These are phyloP conservation scores for Pseudobourletiella spinata DNA, from an alignment of 1,140 invertebrate genomes.

Conservation along the genomic window DNA sequence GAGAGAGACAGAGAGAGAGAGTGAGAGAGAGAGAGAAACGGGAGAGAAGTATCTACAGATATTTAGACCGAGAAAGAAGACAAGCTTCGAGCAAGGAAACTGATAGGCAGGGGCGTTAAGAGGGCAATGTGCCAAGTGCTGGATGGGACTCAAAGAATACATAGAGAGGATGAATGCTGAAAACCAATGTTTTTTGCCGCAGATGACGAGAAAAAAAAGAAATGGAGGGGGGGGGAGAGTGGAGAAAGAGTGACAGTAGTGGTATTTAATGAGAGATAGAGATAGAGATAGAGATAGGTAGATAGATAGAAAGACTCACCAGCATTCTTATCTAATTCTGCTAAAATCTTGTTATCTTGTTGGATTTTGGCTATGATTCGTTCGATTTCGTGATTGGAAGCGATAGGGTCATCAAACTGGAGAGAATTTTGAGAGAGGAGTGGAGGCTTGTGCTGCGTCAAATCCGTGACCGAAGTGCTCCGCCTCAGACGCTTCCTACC, in stretches of 20 bases:
- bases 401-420: constrained; percentile 34
- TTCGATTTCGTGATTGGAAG: constrained; percentile 61
- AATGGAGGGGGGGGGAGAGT: constrained; percentile 1
- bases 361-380: constrained; percentile 90
- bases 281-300: no score
- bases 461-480: constrained; percentile 33
- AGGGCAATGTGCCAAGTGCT: no score
- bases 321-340: constrained; percentile 68
- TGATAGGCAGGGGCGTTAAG: no score
- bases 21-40: no score
- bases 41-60: no score
- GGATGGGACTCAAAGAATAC: no score
- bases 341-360: constrained; percentile 73
- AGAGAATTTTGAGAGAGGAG: constrained; percentile 34
- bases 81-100: no score
- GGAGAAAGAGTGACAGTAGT: background rate
- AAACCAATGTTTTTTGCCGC: no score
- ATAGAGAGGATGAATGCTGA: no score
- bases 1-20: no score
- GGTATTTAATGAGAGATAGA: no score
- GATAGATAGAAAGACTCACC: constrained; percentile 20
- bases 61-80: no score
- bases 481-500: constrained; percentile 34
- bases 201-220: background rate
- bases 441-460: constrained; percentile 29